A percentile compares a stretch with the other conserved stretches of the same genome.
phyloP scores from a whole-genome alignment of 2,797 vertebrate genomes.

The Acrocephalus scirpaceus region DNA sequence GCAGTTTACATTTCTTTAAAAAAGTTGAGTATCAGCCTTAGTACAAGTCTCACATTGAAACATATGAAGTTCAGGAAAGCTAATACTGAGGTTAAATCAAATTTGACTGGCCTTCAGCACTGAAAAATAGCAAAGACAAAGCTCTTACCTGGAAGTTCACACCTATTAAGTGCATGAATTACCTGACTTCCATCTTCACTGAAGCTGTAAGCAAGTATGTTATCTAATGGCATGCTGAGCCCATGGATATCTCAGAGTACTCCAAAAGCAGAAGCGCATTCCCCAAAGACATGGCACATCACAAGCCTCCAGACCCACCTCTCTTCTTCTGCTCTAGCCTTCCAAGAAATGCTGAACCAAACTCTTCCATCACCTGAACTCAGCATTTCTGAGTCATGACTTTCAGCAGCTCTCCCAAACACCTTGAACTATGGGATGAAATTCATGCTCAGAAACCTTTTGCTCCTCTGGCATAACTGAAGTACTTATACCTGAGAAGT shows the following conservation, averaged over 20 bases:
- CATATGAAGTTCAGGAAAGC: not conserved
- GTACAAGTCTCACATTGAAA: not conserved
- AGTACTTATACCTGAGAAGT: not conserved
- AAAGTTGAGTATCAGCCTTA: not conserved
- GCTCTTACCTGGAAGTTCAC: not conserved
- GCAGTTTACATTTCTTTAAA: not conserved
- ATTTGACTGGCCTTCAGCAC: not conserved
- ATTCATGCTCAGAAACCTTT: not conserved
- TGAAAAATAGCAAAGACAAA: not conserved
- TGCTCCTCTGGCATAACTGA: not conserved
- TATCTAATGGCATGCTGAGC: rapidly evolving
- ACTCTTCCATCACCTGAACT: not conserved
- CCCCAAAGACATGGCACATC: not conserved
- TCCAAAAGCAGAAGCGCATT: rapidly evolving
- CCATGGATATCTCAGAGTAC: not conserved
- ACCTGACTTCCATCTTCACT: not conserved
- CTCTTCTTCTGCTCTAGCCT: not conserved
- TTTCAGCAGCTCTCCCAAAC: not conserved
- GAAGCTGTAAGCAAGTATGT: not conserved
- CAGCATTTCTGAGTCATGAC: not conserved
- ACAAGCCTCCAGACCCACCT: not conserved
- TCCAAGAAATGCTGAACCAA: not conserved
- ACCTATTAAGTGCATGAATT: not conserved
- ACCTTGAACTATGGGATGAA: not conserved
- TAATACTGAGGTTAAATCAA: not conserved